phyloP scores from a whole-genome alignment of 2,113 vertebrate species.

The Chitala chitala region DNA sequence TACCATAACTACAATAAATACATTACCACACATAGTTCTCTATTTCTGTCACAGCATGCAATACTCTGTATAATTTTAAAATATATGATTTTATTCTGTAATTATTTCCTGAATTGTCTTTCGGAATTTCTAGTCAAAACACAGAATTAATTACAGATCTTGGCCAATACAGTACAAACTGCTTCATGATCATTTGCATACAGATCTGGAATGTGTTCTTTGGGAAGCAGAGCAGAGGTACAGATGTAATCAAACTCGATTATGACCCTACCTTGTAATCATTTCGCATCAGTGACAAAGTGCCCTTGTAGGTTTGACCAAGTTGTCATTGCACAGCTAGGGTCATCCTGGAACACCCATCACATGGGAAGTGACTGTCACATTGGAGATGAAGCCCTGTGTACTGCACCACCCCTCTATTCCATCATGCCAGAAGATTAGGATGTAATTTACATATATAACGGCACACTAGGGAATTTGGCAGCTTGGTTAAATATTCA shows the following conservation, averaged over 20 bases:
- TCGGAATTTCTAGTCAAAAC: not conserved
- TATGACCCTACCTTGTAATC: not conserved
- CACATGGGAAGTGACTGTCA: conserved; percentile 11
- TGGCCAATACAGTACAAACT: not conserved
- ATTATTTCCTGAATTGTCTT: too few relatives aligned
- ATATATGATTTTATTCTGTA: not conserved
- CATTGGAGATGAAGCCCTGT: not conserved
- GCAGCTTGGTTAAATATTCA: conserved; percentile 16
- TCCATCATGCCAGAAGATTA: conserved; percentile 8
- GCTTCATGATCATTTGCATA: not conserved
- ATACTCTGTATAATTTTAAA: too few relatives aligned
- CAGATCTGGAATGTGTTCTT: not conserved
- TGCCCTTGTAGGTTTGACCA: not conserved
- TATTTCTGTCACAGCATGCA: too few relatives aligned
- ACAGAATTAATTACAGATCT: not conserved
- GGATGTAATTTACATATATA: conserved; percentile 17
- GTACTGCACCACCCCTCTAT: conserved; percentile 6
- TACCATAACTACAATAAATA: not conserved
- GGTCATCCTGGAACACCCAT: not conserved
- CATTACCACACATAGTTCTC: too few relatives aligned
- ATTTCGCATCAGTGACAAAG: conserved; percentile 5
- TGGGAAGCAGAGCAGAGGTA: conserved; percentile 3
- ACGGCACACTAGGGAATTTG: conserved; percentile 2
- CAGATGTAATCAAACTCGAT: not conserved
- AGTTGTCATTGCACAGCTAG: conserved; percentile 1